A percentile compares a stretch with the other conserved stretches of the same genome.
Conservation (phyloP, 2,888 invertebrate species). For the Lypha dubia region DNA sequence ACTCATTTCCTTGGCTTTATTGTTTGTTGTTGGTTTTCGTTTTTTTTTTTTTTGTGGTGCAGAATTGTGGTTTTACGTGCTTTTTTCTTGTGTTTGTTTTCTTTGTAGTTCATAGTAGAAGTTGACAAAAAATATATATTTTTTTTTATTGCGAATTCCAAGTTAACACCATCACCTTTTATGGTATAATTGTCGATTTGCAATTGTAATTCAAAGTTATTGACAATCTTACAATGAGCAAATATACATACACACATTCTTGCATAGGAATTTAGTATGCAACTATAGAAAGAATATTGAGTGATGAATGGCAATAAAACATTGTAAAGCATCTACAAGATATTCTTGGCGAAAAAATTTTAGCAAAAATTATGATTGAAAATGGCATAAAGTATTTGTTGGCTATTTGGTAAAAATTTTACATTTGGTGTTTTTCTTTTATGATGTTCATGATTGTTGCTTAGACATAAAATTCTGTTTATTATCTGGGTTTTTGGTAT, state of each 20-base stretch:
- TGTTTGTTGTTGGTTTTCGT: background rate
- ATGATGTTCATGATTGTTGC: constrained; percentile 6
- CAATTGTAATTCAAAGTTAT: constrained; percentile 63
- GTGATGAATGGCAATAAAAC: background rate
- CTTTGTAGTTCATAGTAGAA: constrained; percentile 28
- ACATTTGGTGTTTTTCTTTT: constrained; percentile 14
- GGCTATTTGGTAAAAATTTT: constrained; percentile 9
- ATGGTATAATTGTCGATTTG: constrained; percentile 67
- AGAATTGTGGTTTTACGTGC: constrained; percentile 17
- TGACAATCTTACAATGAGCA: constrained; percentile 44
- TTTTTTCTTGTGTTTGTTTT: too few relatives aligned
- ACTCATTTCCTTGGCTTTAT: background rate
- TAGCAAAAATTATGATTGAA: background rate
- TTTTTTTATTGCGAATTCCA: too few relatives aligned
- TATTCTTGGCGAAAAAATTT: background rate
- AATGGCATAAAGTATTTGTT: background rate
- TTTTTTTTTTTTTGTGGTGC: constrained; percentile 19
- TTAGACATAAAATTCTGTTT: background rate
- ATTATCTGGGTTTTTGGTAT: constrained; percentile 2
- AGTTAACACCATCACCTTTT: constrained; percentile 63
- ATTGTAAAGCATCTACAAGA: background rate
- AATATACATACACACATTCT: too few relatives aligned
- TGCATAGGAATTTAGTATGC: background rate
- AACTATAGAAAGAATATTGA: background rate
- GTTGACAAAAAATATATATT: background rate